These are phyloP conservation scores for Thaleichthys pacificus DNA, from an alignment of 2,797 vertebrate genomes.

Conservation along the genomic window DNA sequence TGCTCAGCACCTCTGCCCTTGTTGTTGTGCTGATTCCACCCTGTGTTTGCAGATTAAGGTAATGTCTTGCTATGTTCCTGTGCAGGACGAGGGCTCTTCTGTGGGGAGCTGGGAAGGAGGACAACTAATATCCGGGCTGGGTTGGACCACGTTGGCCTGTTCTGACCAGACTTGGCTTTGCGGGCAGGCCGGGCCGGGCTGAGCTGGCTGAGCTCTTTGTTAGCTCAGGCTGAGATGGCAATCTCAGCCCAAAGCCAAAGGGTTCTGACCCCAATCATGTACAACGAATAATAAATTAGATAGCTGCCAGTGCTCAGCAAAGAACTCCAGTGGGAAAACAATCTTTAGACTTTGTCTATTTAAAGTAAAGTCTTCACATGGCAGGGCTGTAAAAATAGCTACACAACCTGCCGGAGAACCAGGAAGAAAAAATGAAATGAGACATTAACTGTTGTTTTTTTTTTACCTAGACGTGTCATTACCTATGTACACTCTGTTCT, in stretches of 20 bases:
- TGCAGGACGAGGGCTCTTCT: background rate
- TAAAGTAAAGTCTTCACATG: conserved; percentile 67
- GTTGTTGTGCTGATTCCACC: conserved; percentile 50
- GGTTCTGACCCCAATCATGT: conserved; percentile 67
- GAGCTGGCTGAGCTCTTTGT: conserved; percentile 34
- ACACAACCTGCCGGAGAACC: conserved; percentile 28
- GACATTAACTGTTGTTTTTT: conserved; percentile 39
- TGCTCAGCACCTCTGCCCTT: background rate
- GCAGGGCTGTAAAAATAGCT: conserved; percentile 48
- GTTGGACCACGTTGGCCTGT: too few species aligned
- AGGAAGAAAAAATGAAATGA: conserved; percentile 30
- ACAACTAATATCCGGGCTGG: background rate
- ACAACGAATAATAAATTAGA: conserved; percentile 71
- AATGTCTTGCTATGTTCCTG: background rate
- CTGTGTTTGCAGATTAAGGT: conserved; percentile 10
- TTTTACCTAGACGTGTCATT: conserved; percentile 27
- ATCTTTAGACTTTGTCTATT: conserved; percentile 71
- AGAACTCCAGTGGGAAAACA: conserved; percentile 58
- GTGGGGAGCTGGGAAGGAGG: conserved; percentile 45
- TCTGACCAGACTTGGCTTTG: too few species aligned
- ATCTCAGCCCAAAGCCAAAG: conserved; percentile 54
- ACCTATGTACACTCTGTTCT: conserved; percentile 15
- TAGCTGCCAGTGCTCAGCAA: conserved; percentile 63
- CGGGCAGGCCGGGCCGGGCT: background rate
- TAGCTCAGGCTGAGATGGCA: conserved; percentile 46